Evolutionary conservation across 2,113 vertebrate species (phyloP).

Genomic region (Amphilophus citrinellus): DNA sequence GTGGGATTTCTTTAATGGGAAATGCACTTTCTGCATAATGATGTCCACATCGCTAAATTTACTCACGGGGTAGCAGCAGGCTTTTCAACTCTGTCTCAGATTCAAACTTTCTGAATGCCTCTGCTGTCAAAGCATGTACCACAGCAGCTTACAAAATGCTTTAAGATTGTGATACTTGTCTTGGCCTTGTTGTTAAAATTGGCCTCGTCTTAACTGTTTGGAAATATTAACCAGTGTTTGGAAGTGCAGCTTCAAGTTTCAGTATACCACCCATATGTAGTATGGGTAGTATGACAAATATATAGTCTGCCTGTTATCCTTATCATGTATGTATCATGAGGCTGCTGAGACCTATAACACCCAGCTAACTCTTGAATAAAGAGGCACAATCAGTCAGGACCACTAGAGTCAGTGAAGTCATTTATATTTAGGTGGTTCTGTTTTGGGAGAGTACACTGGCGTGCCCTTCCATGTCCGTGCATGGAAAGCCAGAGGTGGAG

Average conservation of each 20-base stretch:
- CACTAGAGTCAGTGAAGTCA: accelerated
- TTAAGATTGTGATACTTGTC: not conserved
- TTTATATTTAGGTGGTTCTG: not conserved
- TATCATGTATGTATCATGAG: not conserved
- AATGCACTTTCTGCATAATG: slow-evolving; percentile 40
- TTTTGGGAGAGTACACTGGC: not conserved
- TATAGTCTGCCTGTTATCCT: not conserved
- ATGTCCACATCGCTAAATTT: slow-evolving; percentile 12
- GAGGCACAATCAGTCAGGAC: not conserved
- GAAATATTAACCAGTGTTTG: not conserved
- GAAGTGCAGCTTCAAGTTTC: not conserved
- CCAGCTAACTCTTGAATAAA: not conserved
- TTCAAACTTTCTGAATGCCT: slow-evolving; percentile 9
- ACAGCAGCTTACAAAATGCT: not conserved
- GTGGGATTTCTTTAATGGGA: slow-evolving; percentile 34
- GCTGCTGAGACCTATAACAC: not conserved
- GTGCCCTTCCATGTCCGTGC: not conserved
- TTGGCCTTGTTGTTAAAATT: not conserved
- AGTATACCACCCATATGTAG: not conserved
- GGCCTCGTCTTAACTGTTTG: not conserved
- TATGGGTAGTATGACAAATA: too few relatives aligned
- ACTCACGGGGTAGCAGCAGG: slow-evolving; percentile 12
- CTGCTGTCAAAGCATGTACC: not conserved
- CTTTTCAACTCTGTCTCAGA: slow-evolving; percentile 22
- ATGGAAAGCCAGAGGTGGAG: not conserved